Evolutionary conservation across 2,797 vertebrate species (phyloP), one percentile per base, ranked within the genome.

Genomic region (Sylvilagus floridanus): DNA sequence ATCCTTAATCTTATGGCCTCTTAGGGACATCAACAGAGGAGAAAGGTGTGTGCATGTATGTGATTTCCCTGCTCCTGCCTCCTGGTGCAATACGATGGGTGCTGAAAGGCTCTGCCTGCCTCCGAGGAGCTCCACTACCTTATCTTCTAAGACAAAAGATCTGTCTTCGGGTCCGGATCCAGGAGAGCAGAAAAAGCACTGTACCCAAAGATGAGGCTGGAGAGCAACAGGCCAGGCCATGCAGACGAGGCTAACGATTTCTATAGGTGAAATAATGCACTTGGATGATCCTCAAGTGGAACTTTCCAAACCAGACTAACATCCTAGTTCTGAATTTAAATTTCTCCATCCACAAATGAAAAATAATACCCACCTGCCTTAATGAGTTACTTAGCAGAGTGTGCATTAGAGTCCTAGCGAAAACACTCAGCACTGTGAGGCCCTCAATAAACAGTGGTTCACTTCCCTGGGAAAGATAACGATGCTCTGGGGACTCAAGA

Each of bases 261-360:
- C 5, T 37, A 52, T 7, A 57, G 62, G 30, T 72, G 28, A 95
- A 47, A 52, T 24, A 50, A 66, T 50, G 35, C 2, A 21, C 17
- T 63, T 66, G 32, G 63, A 35, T 35, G 60, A 52, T 85, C 50
- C 37, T 12, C 47, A 87, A 32, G 28, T 0, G 4, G 30, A 52
- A 54, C 22, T 73, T 91, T 87, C 82, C 28, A 78, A 78, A 35
- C 9, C 6, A 22, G 47, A 82, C 21, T 60, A 94, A 37, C 17
- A 82, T n/a, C 60, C 17, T 83, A 52, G 11, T 32, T 88, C 71
- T 66, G 52, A 93, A 94, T 90, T 52, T 79, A 66, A 94, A 30
- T 35, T 84, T 83, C 4, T 65, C 30, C 8, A 84, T 19, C 22
- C 52, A 5, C 42, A 68, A 90, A 89, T 79, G 57, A 4, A 47